Conservation (phyloP, 1,140 invertebrate genomes). For the Anagrus nilaparvatae region DNA sequence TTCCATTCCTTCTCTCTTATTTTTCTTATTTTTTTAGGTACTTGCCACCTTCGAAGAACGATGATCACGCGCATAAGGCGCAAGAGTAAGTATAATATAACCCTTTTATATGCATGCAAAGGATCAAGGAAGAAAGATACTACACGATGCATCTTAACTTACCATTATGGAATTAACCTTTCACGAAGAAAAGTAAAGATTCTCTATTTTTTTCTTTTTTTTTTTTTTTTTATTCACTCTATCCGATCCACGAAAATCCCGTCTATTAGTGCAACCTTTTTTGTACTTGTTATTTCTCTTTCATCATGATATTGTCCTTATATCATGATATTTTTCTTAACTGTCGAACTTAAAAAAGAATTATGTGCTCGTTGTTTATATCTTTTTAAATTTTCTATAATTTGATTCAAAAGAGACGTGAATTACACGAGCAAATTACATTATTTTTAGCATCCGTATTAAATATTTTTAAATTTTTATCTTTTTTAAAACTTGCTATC, state of each 20-base stretch:
- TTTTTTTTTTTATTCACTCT: neutral
- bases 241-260: neutral
- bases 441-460: no score
- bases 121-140: neutral
- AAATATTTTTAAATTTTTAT: no score
- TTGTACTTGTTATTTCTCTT: no score
- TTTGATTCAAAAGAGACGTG: no score
- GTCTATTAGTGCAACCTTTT: slow-evolving; percentile 5
- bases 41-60: slow-evolving; percentile 28
- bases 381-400: no score
- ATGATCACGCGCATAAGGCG: slow-evolving; percentile 36
- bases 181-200: slow-evolving; percentile 23
- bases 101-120: slow-evolving; percentile 12
- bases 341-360: no score
- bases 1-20: no score
- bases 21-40: no score
- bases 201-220: slow-evolving; percentile 7
- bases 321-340: no score
- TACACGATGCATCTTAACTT: slow-evolving; percentile 20
- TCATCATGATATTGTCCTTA: neutral
- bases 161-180: slow-evolving; percentile 34
- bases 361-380: no score
- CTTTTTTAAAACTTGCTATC: no score
- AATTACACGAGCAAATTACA: no score
- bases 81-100: slow-evolving; percentile 11